Percentiles rank a stretch among this genome's conserved stretches.
phyloP scores from a whole-genome alignment of 1,140 invertebrate species.

The Drosophila melanica region DNA sequence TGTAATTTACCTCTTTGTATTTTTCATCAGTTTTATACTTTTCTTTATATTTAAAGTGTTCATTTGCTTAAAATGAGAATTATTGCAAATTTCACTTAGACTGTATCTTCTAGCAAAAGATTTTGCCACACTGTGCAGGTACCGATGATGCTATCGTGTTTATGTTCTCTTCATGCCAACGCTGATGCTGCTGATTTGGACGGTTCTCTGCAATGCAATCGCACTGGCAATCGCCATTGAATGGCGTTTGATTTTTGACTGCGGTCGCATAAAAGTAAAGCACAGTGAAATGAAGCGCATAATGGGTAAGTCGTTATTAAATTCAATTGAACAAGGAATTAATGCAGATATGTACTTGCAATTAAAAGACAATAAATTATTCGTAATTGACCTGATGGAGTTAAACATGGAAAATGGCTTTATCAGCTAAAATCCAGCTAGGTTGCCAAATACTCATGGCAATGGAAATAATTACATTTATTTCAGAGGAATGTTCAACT shows the following conservation, averaged over 20 bases:
- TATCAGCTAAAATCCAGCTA: not conserved
- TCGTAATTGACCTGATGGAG: not conserved
- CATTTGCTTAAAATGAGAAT: too few species aligned
- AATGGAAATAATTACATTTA: not conserved
- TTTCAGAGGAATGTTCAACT: too few species aligned
- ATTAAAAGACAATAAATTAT: conserved; percentile 2
- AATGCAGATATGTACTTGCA: conserved; percentile 11
- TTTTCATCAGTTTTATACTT: not conserved
- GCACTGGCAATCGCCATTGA: conserved; percentile 34
- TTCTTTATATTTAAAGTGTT: not conserved
- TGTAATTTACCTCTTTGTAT: too few species aligned
- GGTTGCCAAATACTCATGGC: not conserved
- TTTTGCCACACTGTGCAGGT: conserved; percentile 13
- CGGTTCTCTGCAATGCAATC: conserved; percentile 47
- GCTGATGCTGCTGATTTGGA: conserved; percentile 45
- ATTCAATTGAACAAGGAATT: conserved; percentile 20
- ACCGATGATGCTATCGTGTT: conserved; percentile 24
- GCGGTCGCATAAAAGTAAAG: conserved; percentile 18
- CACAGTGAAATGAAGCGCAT: conserved; percentile 15
- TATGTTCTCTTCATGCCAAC: conserved; percentile 43
- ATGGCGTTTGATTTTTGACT: conserved; percentile 41
- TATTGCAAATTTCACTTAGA: too few species aligned
- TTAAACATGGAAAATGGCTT: not conserved
- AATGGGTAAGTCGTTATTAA: conserved; percentile 11
- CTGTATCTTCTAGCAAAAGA: not conserved